Base-by-base conservation (phyloP, 2,113 vertebrate genomes). In the Brevimyrus niger region DNA sequence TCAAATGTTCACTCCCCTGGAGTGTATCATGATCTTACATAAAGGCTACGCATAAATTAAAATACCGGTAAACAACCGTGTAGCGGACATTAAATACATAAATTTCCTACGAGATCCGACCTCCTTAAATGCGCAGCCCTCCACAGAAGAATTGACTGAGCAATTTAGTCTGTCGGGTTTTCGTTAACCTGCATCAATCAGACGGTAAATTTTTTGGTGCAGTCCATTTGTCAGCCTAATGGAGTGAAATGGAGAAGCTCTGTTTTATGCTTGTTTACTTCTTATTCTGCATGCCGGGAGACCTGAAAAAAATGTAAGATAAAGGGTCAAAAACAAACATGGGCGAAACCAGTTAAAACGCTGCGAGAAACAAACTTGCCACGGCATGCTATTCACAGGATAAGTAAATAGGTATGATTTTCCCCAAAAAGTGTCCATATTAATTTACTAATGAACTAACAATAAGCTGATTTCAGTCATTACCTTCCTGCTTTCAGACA, bases 141-240 rank as follows among this genome's bases (percentile, higher is more conserved):
- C 51, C 80, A 31, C 88, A 47, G 15, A 58, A 89, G 47, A 84
- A 89, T 83, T 89, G 50, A 89, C 88, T 88, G 69, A 89, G 88
- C 51, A 84, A 89, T 89, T 69, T 85, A 89, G 27, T 61, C 44
- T 83, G 76, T 85, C 76, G 19, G 76, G 76, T 84, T 84, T 61
- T 89, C 27, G 80, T 80, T 83, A 84, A 51, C 50, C 73, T 31
- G 19, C 88, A 46, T 89, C 80, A 89, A 58, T 89, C 88, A 89
- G 88, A 83, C 58, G 50, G 61, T 47, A 84, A 61, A 89, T 84
- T 89, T 89, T 85, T 61, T 85, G 88, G 76, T 58, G 31, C 31
- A 84, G 50, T 89, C 88, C 44, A 89, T 84, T 89, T 89, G 80
- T 89, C 76, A 46, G 88, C 51, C 85, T 89, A 89, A 89, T 89